Percentiles rank a stretch among this genome's conserved stretches.
These are phyloP conservation scores for Murina feae DNA, from an alignment of 2,113 vertebrate species.

Conservation along the genomic window DNA sequence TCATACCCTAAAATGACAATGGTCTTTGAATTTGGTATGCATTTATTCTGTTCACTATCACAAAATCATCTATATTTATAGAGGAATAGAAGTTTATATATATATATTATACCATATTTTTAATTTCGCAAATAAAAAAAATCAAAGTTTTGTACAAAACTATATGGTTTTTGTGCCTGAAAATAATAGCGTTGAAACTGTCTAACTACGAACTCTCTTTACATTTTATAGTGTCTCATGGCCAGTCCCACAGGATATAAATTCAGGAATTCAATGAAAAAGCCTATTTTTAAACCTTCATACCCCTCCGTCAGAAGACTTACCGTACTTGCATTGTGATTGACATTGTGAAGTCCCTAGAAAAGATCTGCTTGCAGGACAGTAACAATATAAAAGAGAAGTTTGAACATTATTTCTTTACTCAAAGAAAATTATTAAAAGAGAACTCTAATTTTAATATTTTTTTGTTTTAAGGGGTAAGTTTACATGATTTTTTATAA, in stretches of 20 bases:
- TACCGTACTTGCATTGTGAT: slow-evolving; percentile 54
- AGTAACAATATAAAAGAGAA: slow-evolving; percentile 65
- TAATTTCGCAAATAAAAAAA: slow-evolving; percentile 94
- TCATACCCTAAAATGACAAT: slow-evolving; percentile 82
- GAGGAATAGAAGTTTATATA: slow-evolving; percentile 94
- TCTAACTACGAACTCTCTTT: slow-evolving; percentile 64
- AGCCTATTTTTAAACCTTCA: slow-evolving; percentile 64
- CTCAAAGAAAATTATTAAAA: slow-evolving; percentile 37
- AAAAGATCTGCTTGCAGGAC: slow-evolving; percentile 62
- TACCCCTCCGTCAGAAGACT: slow-evolving; percentile 61
- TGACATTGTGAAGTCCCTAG: slow-evolving; percentile 64
- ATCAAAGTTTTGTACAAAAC: slow-evolving; percentile 88
- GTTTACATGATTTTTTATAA: slow-evolving; percentile 52
- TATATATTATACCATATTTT: slow-evolving; percentile 89
- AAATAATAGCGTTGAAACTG: slow-evolving; percentile 29
- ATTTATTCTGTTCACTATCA: slow-evolving; percentile 91
- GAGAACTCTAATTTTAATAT: slow-evolving; percentile 55
- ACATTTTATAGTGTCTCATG: slow-evolving; percentile 55
- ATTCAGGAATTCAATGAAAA: slow-evolving; percentile 71
- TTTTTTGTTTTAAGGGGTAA: slow-evolving; percentile 2
- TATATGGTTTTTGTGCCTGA: slow-evolving; percentile 76
- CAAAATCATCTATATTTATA: slow-evolving; percentile 97
- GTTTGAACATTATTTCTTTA: slow-evolving; percentile 48
- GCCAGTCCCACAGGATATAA: slow-evolving; percentile 62
- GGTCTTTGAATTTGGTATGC: slow-evolving; percentile 88